Evolutionary conservation across 2,797 vertebrate genomes (phyloP).

Genomic region (Sciaenops ocellatus): DNA sequence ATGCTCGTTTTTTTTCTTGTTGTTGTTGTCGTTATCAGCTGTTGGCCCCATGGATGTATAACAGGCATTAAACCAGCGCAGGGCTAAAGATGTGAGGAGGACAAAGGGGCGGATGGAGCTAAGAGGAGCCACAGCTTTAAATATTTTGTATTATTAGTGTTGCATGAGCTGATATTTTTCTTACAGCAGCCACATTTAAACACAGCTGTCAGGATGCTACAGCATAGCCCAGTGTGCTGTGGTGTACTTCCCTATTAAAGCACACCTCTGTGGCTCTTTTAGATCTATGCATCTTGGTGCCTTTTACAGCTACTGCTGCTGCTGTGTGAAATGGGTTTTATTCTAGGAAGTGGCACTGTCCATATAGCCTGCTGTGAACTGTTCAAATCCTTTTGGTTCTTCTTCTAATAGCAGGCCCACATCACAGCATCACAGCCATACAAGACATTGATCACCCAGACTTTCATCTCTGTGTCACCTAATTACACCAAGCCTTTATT

Average conservation of each 20-base stretch:
- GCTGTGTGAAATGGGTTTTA: conserved; percentile 18
- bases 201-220: conserved; percentile 19
- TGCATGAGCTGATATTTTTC: background rate
- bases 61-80: conserved; percentile 22
- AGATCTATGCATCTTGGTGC: background rate
- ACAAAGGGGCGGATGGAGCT: conserved; percentile 59
- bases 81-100: conserved; percentile 27
- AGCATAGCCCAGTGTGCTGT: background rate
- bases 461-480: conserved; percentile 35
- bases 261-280: background rate
- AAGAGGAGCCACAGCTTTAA: conserved; percentile 4
- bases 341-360: conserved; percentile 27
- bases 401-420: conserved; percentile 43
- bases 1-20: conserved; percentile 20
- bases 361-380: conserved; percentile 39
- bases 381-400: conserved; percentile 11
- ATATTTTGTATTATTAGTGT: background rate
- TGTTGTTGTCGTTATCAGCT: conserved; percentile 31
- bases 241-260: background rate
- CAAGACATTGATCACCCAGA: conserved; percentile 4
- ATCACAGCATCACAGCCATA: conserved; percentile 36
- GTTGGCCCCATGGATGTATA: conserved; percentile 13
- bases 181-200: background rate
- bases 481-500: conserved; percentile 3
- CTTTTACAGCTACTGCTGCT: background rate